Conservation (phyloP, 2,797 vertebrate genomes). For the Phrynocephalus guinanensis region DNA sequence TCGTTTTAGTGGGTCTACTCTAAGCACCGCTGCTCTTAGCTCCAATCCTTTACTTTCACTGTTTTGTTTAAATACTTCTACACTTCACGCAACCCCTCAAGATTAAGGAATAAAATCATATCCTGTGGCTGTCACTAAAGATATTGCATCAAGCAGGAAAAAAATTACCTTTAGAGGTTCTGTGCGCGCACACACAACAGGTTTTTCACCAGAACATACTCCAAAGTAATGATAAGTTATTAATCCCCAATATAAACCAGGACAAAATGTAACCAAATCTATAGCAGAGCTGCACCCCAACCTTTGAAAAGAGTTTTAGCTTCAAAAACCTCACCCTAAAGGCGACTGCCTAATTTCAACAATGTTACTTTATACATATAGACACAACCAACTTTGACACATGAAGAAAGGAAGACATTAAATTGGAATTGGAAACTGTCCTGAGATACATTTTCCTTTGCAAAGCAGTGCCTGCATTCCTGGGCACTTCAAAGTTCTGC, state of each 20-base stretch:
- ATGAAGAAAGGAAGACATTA: slow-evolving; percentile 49
- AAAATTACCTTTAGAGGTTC: not conserved
- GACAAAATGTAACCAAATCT: not conserved
- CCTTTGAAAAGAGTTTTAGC: slow-evolving; percentile 2
- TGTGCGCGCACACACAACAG: not conserved
- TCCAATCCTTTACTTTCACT: not conserved
- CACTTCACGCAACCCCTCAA: not conserved
- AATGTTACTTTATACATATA: slow-evolving; percentile 52
- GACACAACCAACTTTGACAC: slow-evolving; percentile 46
- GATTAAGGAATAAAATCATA: not conserved
- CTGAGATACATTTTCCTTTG: slow-evolving; percentile 55
- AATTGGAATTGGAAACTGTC: slow-evolving; percentile 63
- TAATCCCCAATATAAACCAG: not conserved
- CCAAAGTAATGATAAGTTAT: not conserved
- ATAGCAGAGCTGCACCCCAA: not conserved
- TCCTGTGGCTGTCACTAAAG: not conserved
- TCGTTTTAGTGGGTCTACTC: not conserved
- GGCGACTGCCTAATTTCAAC: not conserved
- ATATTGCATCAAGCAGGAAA: not conserved
- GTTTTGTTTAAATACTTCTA: not conserved
- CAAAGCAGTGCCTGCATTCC: slow-evolving; percentile 60
- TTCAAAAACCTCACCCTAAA: not conserved
- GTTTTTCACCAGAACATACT: not conserved
- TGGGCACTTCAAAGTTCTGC: slow-evolving; percentile 70
- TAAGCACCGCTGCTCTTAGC: not conserved